A percentile compares a stretch with the other conserved stretches of the same genome.
Evolutionary conservation across 2,113 vertebrate species (phyloP).

Genomic region (Aplodontia rufa): DNA sequence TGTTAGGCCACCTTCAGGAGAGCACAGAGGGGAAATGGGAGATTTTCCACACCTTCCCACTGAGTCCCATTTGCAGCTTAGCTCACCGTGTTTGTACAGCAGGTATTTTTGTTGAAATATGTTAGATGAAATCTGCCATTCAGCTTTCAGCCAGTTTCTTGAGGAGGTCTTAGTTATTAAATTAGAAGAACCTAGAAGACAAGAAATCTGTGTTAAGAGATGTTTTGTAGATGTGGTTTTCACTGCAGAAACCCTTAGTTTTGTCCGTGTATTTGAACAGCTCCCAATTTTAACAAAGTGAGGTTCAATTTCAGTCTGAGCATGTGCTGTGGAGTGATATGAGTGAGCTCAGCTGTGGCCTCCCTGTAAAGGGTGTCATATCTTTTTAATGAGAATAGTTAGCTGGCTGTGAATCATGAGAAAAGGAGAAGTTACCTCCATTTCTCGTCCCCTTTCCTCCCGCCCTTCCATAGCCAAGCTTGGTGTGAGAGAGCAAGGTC

Average conservation of each 20-base stretch:
- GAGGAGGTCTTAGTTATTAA: background rate
- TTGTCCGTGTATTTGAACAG: background rate
- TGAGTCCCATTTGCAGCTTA: background rate
- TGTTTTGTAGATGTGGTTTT: background rate
- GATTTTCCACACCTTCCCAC: background rate
- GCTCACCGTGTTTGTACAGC: background rate
- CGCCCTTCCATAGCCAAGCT: too few relatives aligned
- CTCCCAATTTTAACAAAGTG: background rate
- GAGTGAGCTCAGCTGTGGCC: background rate
- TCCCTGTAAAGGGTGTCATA: background rate
- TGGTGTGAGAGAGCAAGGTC: background rate
- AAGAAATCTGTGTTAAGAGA: background rate
- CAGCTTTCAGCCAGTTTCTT: background rate
- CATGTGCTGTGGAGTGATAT: background rate
- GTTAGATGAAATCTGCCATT: background rate
- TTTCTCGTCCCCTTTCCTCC: slow-evolving; percentile 2
- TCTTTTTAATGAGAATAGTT: background rate
- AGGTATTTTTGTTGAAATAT: background rate
- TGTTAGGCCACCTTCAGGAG: background rate
- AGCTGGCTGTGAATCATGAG: background rate
- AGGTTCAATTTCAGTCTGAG: background rate
- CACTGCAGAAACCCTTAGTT: background rate
- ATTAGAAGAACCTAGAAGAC: background rate
- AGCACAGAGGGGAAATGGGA: background rate
- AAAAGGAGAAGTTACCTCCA: background rate